Evolutionary conservation across 2,797 vertebrate species (phyloP), one percentile per base, ranked within the genome.

Genomic region (Pygocentrus nattereri): DNA sequence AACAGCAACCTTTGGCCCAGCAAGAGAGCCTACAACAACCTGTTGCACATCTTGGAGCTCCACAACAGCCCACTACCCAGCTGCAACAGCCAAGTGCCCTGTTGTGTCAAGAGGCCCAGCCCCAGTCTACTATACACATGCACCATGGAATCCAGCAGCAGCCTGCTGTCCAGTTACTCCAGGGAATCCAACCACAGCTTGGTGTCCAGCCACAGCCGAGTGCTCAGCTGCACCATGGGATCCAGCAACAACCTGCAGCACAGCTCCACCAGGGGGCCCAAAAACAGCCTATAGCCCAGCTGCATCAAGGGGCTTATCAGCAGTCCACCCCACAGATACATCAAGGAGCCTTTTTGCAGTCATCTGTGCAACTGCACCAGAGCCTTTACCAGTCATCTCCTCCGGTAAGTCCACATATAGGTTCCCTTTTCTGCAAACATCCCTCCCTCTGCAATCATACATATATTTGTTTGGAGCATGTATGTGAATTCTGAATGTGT

Each of bases 391-490:
- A 91, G 85, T 90, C 88, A 71, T 86, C 92, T 88, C 91, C 89
- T 86, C 89, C 92, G 82, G 94, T 95, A 89, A 94, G 94, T 93
- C 31, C 65, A 8, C 62, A 19, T 34, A 68, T 21, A 31, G 50
- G 15, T 27, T 74, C 21, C 30, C 56, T 16, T 71, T 16, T 62
- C 15, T 67, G 30, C 21, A 38, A 52, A 21, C 23, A 4, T 71
- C 49, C 49, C 27, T 31, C 31, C 31, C 7, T 61, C 38, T 64
- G 30, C 21, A 25, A 3, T 7, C 6, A 5, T 16, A 2, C 50
- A 11, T 78, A 62, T 49, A 21, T 19, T 71, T 73, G 27, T 65
- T 21, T 65, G 21, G 1, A 15, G 3, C 23, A 15, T 81, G 52
- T 75, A 56, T 59, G 12, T 80, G 30, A 38, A 47, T 83, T 74